A percentile compares a stretch with the other conserved stretches of the same genome.
Conservation (phyloP, 2,113 vertebrate species). For the Rhodinocichla rosea region DNA sequence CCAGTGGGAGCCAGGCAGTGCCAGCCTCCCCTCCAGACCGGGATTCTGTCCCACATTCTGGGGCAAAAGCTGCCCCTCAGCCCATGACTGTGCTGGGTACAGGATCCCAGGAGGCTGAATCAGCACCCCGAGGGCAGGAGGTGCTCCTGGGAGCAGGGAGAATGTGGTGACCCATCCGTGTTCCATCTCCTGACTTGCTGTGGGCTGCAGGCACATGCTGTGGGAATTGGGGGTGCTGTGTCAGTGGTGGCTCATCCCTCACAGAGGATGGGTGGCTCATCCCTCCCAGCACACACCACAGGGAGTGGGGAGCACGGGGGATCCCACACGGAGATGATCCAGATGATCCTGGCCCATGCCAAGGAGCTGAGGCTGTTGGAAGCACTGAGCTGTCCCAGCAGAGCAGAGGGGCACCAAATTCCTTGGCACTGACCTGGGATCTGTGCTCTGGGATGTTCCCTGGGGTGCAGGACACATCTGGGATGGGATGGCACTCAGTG, state of each 20-base stretch:
- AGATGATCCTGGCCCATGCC: not conserved
- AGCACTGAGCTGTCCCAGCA: not conserved
- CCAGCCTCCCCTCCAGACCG: fast-evolving
- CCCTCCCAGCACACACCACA: not conserved
- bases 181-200: not conserved
- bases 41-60: fast-evolving
- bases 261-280: not conserved
- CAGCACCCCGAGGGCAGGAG: not conserved
- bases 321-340: fast-evolving
- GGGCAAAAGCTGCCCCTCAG: not conserved
- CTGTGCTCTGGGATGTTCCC: fast-evolving
- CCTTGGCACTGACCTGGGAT: fast-evolving
- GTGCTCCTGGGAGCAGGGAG: not conserved
- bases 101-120: not conserved
- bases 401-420: not conserved
- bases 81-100: not conserved
- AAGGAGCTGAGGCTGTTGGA: fast-evolving
- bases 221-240: not conserved
- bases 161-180: not conserved
- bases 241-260: not conserved
- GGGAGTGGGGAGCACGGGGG: not conserved
- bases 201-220: not conserved
- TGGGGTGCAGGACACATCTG: not conserved
- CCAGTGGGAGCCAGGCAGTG: not conserved
- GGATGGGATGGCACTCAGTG: not conserved